Percentiles rank a stretch among this genome's conserved stretches.
phyloP scores from a whole-genome alignment of 2,888 invertebrate genomes.

The Parnassius orleans region DNA sequence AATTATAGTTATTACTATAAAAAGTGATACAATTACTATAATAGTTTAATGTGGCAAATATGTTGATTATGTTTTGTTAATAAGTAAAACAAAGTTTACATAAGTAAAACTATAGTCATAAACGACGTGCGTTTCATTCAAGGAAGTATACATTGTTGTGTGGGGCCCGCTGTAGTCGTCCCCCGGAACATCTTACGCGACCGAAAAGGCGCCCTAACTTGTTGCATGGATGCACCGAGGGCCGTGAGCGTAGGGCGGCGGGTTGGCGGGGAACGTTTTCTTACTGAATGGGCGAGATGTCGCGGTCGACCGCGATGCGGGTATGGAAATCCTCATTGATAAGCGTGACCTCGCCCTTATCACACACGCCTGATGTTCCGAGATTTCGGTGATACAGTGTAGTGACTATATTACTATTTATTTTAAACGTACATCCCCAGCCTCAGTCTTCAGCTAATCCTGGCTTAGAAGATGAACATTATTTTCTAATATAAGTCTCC shows the following conservation, averaged over 20 bases:
- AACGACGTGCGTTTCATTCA: background rate
- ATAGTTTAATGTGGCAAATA: too few relatives aligned
- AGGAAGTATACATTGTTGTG: conserved; percentile 25
- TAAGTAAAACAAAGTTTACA: too few relatives aligned
- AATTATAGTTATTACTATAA: too few relatives aligned
- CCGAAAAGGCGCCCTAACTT: conserved; percentile 71
- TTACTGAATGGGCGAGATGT: conserved; percentile 77
- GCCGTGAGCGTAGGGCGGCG: conserved; percentile 47
- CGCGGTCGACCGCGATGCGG: conserved; percentile 74
- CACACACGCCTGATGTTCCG: conserved; percentile 65
- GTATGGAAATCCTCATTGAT: conserved; percentile 80
- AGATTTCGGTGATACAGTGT: conserved; percentile 1
- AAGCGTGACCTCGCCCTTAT: conserved; percentile 77
- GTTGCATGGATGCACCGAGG: conserved; percentile 76
- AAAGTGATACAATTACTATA: too few relatives aligned
- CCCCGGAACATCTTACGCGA: conserved; percentile 68
- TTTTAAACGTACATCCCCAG: too few relatives aligned
- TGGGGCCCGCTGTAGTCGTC: conserved; percentile 42
- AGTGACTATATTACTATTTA: background rate
- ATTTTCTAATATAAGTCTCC: too few relatives aligned
- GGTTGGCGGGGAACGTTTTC: conserved; percentile 57
- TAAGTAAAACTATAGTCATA: too few relatives aligned
- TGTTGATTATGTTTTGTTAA: too few relatives aligned
- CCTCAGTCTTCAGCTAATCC: too few relatives aligned
- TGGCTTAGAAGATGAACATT: too few relatives aligned